Evolutionary conservation across 2,888 invertebrate species (phyloP), one percentile per base, ranked within the genome.

Genomic region (Rhabditophanes sp.): DNA sequence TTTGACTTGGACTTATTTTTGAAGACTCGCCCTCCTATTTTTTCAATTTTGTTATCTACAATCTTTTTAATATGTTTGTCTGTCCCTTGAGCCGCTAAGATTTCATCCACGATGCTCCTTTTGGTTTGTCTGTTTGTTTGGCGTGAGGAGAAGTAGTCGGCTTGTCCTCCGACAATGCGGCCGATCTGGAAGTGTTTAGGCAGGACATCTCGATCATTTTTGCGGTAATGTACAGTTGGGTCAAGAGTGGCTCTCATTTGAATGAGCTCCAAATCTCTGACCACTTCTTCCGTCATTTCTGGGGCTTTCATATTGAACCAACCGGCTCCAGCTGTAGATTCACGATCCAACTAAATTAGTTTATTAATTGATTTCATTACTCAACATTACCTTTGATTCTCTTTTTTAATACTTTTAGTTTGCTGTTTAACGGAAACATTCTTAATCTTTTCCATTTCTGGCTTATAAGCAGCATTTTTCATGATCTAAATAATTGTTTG

Each of bases 141-240:
- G 29, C 87, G 74, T 38, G 78, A 77, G 53, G 66, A 78, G 53
- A 83, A 84, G 68, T 79, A 84, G 66, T 93, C 90, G 28, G 81
- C 68, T 0, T 84, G 75, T 9, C 79, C 77, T 65, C 87, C 87
- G 60, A 84, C 72, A 17, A 74, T 68, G 22, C 63, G 66, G 14
- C 73, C 74, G 48, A 72, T 63, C 69, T 72, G 50, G 68, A 90
- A 90, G 66, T 82, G 88, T 69, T 88, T 90, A 0, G 90, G 88
- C 20, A 83, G 61, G 1, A 75, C 77, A 68, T 79, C 72, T 61
- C 84, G 82, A 33, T 60, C 58, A 65, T 82, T 84, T 58, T 81
- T 80, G 67, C 88, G 88, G 69, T 90, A 93, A 69, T 88, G 90
- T 48, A 78, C 78, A 66, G 87, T 87, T 0, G 87, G 82, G 70